These are phyloP conservation scores for Hirtodrosophila trivittata DNA, from an alignment of 2,888 invertebrate genomes.

Conservation along the genomic window DNA sequence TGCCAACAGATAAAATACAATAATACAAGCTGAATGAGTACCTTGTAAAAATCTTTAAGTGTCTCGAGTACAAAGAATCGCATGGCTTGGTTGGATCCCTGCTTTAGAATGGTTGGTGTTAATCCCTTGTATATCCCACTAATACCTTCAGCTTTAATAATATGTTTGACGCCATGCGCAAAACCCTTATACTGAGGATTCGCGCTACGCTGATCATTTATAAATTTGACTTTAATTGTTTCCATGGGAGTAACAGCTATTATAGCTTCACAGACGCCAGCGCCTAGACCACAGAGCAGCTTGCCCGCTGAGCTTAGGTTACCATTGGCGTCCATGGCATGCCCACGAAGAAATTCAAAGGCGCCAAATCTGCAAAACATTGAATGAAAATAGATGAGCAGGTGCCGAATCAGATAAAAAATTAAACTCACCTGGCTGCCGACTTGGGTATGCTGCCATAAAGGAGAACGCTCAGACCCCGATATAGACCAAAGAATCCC, in stretches of 20 bases:
- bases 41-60: constrained; percentile 93
- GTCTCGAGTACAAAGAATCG: constrained; percentile 99
- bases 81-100: constrained; percentile 99
- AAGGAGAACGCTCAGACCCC: constrained; percentile 96
- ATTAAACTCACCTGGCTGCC: constrained; percentile 90
- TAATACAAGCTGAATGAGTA: no score
- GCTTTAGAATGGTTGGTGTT: constrained; percentile 97
- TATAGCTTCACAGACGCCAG: constrained; percentile 97
- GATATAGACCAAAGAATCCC: constrained; percentile 96
- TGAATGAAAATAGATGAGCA: no score
- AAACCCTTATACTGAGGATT: constrained; percentile 97
- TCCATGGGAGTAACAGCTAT: constrained; percentile 99
- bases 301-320: constrained; percentile 91
- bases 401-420: background rate
- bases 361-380: constrained; percentile 95
- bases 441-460: constrained; percentile 99
- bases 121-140: constrained; percentile 96
- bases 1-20: no score
- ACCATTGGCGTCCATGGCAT: constrained; percentile 90
- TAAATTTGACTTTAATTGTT: constrained; percentile 99
- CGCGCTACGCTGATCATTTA: constrained; percentile 96
- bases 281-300: constrained; percentile 95
- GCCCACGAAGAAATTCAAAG: constrained; percentile 95
- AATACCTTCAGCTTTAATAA: constrained; percentile 91
- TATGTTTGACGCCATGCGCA: constrained; percentile 94